These are phyloP conservation scores for Odontomachus brunneus DNA, from an alignment of 1,140 invertebrate genomes.

Conservation along the genomic window DNA sequence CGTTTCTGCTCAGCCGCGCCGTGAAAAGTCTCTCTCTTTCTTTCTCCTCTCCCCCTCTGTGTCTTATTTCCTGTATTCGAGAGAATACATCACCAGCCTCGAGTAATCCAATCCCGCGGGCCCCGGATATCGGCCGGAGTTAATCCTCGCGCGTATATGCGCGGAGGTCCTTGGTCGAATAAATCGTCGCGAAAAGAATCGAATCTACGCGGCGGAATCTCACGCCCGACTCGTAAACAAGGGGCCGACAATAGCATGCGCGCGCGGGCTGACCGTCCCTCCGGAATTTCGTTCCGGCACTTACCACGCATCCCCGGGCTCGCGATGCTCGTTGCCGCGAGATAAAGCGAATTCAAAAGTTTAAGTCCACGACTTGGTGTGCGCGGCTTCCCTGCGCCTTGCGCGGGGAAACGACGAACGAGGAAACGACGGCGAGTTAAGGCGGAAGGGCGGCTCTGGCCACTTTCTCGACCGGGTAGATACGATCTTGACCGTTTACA, in stretches of 20 bases:
- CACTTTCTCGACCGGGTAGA: constrained; percentile 74
- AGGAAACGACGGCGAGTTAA: constrained; percentile 55
- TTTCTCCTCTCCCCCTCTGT: background rate
- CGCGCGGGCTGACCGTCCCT: constrained; percentile 81
- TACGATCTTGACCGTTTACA: constrained; percentile 80
- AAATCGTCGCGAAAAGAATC: constrained; percentile 76
- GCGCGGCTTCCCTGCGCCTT: constrained; percentile 14
- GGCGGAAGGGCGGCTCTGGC: constrained; percentile 55
- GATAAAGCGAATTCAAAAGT: constrained; percentile 85
- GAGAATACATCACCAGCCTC: constrained; percentile 41
- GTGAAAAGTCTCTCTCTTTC: constrained; percentile 2
- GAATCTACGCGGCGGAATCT: constrained; percentile 80
- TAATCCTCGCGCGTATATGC: constrained; percentile 65
- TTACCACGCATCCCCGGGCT: constrained; percentile 68
- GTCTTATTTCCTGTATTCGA: too few relatives aligned
- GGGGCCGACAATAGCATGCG: constrained; percentile 78
- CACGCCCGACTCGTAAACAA: constrained; percentile 84
- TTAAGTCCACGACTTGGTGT: constrained; percentile 79
- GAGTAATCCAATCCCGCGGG: constrained; percentile 47
- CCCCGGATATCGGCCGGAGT: constrained; percentile 45
- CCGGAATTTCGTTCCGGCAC: constrained; percentile 59
- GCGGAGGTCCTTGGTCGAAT: constrained; percentile 63
- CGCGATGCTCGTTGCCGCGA: constrained; percentile 65
- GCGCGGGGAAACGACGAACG: background rate
- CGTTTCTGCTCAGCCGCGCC: background rate